Percentiles rank a stretch among this genome's conserved stretches.
These are phyloP conservation scores for Tetheella fluctuosa DNA, from an alignment of 2,888 invertebrate species.

Conservation along the genomic window DNA sequence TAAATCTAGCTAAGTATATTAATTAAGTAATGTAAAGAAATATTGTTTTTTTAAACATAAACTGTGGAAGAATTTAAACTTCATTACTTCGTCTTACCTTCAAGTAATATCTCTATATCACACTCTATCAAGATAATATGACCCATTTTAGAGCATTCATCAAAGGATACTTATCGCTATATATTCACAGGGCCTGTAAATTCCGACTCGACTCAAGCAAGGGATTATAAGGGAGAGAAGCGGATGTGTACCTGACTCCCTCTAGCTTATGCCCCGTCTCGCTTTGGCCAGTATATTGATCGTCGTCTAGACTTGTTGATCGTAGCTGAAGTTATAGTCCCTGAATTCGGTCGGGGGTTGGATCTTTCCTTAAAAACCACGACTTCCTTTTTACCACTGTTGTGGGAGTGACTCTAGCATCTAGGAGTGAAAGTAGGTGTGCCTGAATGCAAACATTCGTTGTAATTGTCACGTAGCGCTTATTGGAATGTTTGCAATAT, in stretches of 20 bases:
- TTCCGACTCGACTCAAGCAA: constrained; percentile 26
- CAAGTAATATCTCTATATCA: not conserved
- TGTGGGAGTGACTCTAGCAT: not conserved
- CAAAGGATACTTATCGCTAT: constrained; percentile 26
- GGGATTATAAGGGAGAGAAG: constrained; percentile 41
- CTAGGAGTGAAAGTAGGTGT: no score
- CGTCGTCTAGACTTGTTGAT: constrained; percentile 83
- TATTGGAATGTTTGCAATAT: not conserved
- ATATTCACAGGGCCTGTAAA: constrained; percentile 28
- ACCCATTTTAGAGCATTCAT: constrained; percentile 19
- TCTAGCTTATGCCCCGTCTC: constrained; percentile 57
- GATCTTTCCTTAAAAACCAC: not conserved
- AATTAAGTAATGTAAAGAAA: no score
- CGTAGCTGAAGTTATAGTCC: constrained; percentile 58
- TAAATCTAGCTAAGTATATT: no score
- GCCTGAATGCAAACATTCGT: no score
- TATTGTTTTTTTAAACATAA: no score
- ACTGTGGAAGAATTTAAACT: not conserved
- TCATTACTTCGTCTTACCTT: not conserved
- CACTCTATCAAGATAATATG: constrained; percentile 15
- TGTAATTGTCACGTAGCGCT: no score
- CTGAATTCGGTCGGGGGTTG: constrained; percentile 41
- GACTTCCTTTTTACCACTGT: not conserved
- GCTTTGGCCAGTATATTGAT: constrained; percentile 74
- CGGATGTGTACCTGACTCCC: constrained; percentile 49